Conservation (phyloP, 2,888 invertebrate species). For the Drosophila sordidula region DNA sequence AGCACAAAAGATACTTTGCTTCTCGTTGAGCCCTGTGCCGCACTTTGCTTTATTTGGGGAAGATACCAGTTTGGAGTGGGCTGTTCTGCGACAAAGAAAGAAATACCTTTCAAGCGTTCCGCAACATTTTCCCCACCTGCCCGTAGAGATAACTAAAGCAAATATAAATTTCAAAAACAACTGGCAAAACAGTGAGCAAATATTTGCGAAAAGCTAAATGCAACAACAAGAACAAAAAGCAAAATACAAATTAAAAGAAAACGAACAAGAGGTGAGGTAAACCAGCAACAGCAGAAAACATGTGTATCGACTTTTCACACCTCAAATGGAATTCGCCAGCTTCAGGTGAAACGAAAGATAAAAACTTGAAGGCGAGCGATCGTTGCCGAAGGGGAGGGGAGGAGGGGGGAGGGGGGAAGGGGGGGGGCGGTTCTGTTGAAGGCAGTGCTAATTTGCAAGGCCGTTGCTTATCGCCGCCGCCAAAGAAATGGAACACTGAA, state of each 20-base stretch:
- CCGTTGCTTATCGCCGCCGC: constrained; percentile 63
- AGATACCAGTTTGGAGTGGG: not conserved
- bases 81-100: not conserved
- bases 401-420: not conserved
- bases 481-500: constrained; percentile 49
- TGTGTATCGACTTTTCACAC: constrained; percentile 71
- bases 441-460: constrained; percentile 73
- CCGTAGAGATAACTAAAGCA: constrained; percentile 48
- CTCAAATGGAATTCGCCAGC: constrained; percentile 55
- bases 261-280: constrained; percentile 5
- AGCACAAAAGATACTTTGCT: too few species aligned
- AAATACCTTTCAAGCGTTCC: not conserved
- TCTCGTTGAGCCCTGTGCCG: too few species aligned
- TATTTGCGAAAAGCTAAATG: constrained; percentile 55
- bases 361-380: constrained; percentile 14
- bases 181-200: constrained; percentile 54
- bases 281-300: constrained; percentile 39
- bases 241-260: constrained; percentile 25
- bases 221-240: constrained; percentile 15
- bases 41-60: too few species aligned
- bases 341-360: constrained; percentile 51
- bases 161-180: constrained; percentile 63
- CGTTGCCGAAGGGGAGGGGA: too few species aligned
- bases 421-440: not conserved
- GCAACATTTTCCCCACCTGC: constrained; percentile 9